These are phyloP conservation scores for Eulemur coronatus DNA, from an alignment of 2,797 vertebrate genomes.

Conservation along the genomic window DNA sequence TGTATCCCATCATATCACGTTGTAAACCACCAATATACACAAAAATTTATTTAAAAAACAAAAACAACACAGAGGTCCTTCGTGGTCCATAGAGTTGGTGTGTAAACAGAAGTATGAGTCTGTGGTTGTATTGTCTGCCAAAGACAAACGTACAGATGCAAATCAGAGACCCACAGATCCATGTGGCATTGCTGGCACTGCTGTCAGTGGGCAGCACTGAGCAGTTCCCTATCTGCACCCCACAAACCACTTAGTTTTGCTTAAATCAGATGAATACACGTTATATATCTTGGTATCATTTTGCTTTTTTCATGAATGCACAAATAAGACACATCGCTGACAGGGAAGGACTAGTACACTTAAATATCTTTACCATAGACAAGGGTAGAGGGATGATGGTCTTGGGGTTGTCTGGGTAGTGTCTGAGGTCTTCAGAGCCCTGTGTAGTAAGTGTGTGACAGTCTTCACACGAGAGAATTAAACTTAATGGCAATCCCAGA, in stretches of 20 bases:
- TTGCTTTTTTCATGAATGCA: neutral
- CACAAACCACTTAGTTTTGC: neutral
- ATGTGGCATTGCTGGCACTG: neutral
- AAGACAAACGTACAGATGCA: neutral
- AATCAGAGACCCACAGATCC: neutral
- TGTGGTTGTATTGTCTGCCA: neutral
- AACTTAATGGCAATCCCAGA: neutral
- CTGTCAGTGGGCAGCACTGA: neutral
- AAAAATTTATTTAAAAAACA: neutral
- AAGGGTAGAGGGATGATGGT: neutral
- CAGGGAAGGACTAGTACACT: neutral
- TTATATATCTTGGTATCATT: neutral
- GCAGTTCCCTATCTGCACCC: neutral
- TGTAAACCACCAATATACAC: neutral
- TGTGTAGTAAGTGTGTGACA: neutral
- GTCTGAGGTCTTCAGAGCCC: neutral
- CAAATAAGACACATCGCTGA: neutral
- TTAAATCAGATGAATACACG: neutral
- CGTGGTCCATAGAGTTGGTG: neutral
- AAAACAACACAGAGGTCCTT: neutral
- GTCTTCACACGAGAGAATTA: neutral
- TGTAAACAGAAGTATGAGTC: neutral
- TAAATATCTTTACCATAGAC: neutral
- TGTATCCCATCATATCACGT: neutral
- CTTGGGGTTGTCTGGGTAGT: neutral